A percentile compares a stretch with the other conserved stretches of the same genome.
Conservation (phyloP, 2,888 invertebrate genomes). For the Dysmachus trigonus region DNA sequence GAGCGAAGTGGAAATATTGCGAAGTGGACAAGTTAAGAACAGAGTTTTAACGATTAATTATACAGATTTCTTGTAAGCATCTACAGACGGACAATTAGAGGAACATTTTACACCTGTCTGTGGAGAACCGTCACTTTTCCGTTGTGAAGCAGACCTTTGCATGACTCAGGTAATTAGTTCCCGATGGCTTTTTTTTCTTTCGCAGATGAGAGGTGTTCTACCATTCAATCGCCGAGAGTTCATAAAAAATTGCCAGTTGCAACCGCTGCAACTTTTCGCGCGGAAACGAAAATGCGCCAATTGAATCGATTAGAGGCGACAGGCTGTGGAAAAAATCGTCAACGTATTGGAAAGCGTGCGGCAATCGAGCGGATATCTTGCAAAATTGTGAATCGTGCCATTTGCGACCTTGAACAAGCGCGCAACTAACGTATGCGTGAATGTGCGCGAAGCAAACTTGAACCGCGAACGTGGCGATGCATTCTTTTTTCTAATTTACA, state of each 20-base stretch:
- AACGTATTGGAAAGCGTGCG: background rate
- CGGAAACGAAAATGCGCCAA: background rate
- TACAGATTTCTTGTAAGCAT: slow-evolving; percentile 3
- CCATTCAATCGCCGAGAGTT: background rate
- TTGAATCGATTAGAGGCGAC: slow-evolving; percentile 36
- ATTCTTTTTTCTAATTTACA: slow-evolving; percentile 43
- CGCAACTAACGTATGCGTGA: slow-evolving; percentile 20
- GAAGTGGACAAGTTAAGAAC: background rate
- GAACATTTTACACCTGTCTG: slow-evolving; percentile 25
- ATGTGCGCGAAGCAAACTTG: slow-evolving; percentile 5
- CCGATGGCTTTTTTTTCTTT: background rate
- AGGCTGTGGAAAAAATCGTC: background rate
- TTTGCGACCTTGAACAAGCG: slow-evolving; percentile 46
- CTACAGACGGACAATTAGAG: slow-evolving; percentile 10
- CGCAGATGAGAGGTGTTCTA: background rate
- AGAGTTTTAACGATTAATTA: background rate
- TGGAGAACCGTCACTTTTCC: slow-evolving; percentile 11
- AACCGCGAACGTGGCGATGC: slow-evolving; percentile 20
- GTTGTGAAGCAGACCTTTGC: slow-evolving; percentile 1
- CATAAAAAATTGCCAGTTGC: background rate
- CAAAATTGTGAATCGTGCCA: slow-evolving; percentile 40
- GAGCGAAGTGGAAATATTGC: background rate
- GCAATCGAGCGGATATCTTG: background rate
- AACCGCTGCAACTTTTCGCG: slow-evolving; percentile 5
- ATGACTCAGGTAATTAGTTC: slow-evolving; percentile 26